Base-by-base conservation (phyloP, 2,888 invertebrate genomes). In the Nesidiocoris tenuis region DNA sequence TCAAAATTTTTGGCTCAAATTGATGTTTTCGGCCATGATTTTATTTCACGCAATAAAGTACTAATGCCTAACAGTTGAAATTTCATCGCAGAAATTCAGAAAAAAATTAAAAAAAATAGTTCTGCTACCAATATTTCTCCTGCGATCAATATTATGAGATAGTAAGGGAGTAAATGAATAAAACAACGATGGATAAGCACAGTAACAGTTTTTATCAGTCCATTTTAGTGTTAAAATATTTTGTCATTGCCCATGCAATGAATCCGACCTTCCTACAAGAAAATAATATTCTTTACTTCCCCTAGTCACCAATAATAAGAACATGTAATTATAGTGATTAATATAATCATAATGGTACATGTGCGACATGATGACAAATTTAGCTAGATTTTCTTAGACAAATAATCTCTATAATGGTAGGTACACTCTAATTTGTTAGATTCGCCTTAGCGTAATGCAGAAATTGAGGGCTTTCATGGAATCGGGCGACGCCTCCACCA, bases 281-380 rank as follows among this genome's bases (percentile, higher is more conserved):
- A 68, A 68, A 68, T 39, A 39, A 39, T 68, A 68, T 79, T 75
- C 77, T 78, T 78, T 74, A 78, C 76, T 77, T 78, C 76, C 78
- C 80, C 78, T 74, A 80, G 75, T 80, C 80, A 80, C 80, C 80
- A 80, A 84, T 84, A 82, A 39, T 39, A 39, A 39, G 39, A 39
- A 39, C 39, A 39, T 39, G 39, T 39, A 57, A 19, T 68, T 68
- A 68, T 84, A 83, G 84, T 85, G 86, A 86, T 86, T 86, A 86
- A 86, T 86, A 84, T 86, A 86, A 86, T 86, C 86, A 81, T 82
- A 83, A 83, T 83, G 83, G 83, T 84, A 84, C 85, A 85, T 85
- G 85, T 85, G 85, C 85, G 85, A 86, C 85, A 86, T 86, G 85
- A 80, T 79, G 76, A 76, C 68, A 56, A 67, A 55, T 67, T 67